These are phyloP conservation scores for Battus philenor DNA, from an alignment of 1,140 invertebrate genomes.

Conservation along the genomic window DNA sequence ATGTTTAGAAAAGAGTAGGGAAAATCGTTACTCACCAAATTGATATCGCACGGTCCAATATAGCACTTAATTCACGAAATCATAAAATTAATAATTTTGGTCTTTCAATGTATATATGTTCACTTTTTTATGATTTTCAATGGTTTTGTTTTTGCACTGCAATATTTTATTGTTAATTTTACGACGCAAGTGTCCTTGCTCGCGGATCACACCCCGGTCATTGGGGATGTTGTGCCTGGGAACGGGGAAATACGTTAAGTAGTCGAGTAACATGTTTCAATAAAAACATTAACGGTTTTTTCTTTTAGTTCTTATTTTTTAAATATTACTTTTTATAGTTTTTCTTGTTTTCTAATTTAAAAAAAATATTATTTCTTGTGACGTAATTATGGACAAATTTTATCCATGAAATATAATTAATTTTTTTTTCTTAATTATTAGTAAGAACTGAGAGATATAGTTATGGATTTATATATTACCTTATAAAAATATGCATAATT, in stretches of 20 bases:
- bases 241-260: conserved; percentile 35
- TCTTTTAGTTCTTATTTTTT: no score
- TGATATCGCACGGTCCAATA: conserved; percentile 14
- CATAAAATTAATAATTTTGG: not conserved
- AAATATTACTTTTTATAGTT: no score
- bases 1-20: conserved; percentile 29
- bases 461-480: no score
- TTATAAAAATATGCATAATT: no score
- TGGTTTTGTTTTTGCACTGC: conserved; percentile 27
- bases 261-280: no score
- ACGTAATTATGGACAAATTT: no score
- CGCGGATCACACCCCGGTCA: conserved; percentile 58
- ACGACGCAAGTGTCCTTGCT: conserved; percentile 43
- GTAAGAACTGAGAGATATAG: no score
- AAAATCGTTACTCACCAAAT: conserved; percentile 42
- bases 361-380: no score
- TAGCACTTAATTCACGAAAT: conserved; percentile 14
- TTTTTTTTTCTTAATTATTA: no score
- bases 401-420: no score
- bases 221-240: conserved; percentile 50
- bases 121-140: conserved; percentile 15
- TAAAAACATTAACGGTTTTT: no score
- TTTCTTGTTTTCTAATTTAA: no score
- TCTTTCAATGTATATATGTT: not conserved
- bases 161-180: conserved; percentile 53